These are phyloP conservation scores for Pelobates cultripes DNA, from an alignment of 2,797 vertebrate genomes.

Conservation along the genomic window DNA sequence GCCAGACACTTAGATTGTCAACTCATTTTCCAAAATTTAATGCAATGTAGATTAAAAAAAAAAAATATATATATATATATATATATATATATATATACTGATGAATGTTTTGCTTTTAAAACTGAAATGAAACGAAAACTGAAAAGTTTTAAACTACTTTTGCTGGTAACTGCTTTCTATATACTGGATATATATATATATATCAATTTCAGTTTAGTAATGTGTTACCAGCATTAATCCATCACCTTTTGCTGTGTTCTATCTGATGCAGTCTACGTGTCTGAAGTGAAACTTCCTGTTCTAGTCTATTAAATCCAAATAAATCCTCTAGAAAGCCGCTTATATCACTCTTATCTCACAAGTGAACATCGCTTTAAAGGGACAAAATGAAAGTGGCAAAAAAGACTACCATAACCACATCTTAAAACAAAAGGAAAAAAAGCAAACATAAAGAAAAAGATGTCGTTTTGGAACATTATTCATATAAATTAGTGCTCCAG, in stretches of 20 bases:
- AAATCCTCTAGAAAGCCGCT: constrained; percentile 50
- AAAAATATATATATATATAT: constrained; percentile 32
- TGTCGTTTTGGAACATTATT: not conserved
- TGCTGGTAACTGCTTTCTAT: no score
- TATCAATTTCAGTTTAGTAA: not conserved
- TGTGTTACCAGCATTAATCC: constrained; percentile 37
- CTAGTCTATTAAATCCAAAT: constrained; percentile 53
- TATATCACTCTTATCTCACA: constrained; percentile 49
- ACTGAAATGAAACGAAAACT: no score
- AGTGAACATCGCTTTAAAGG: constrained; percentile 27
- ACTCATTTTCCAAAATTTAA: constrained; percentile 6
- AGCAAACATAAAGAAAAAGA: not conserved
- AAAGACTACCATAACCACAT: constrained; percentile 7
- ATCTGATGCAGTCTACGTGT: constrained; percentile 44
- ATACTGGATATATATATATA: no score
- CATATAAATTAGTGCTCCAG: no score
- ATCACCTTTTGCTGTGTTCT: constrained; percentile 37
- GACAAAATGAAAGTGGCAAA: constrained; percentile 36
- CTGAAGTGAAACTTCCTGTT: constrained; percentile 46
- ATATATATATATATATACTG: no score
- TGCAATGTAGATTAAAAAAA: constrained; percentile 13
- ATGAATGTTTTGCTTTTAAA: no score
- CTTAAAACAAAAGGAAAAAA: constrained; percentile 6
- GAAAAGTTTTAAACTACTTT: no score
- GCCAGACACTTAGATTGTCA: no score